Conservation (phyloP, 2,797 vertebrate genomes). For the Emys orbicularis region DNA sequence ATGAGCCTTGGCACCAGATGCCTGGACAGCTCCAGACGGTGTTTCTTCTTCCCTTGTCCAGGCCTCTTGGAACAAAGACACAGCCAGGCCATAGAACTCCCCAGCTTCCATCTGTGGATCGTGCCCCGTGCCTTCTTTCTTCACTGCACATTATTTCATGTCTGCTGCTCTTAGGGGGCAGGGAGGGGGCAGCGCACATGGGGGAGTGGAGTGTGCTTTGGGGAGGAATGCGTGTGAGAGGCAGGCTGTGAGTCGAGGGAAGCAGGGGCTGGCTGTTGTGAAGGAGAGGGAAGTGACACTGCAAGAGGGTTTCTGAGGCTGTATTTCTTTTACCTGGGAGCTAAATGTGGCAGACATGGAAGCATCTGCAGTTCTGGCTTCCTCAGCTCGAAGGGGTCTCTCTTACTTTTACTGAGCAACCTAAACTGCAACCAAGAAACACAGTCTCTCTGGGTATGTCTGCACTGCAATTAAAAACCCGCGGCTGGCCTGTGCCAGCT, state of each 20-base stretch:
- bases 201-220: background rate
- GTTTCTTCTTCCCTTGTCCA: background rate
- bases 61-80: background rate
- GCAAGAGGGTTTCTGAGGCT: background rate
- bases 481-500: background rate
- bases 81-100: background rate
- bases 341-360: conserved; percentile 10
- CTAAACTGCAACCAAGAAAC: background rate
- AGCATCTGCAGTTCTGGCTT: background rate
- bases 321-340: conserved; percentile 52
- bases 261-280: background rate
- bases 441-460: background rate
- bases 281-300: background rate
- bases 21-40: fast-evolving
- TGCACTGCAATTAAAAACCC: background rate
- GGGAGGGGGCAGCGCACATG: background rate
- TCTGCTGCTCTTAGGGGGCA: background rate
- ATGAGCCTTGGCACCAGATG: conserved; percentile 56
- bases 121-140: background rate
- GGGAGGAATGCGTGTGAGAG: background rate
- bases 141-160: background rate
- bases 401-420: fast-evolving
- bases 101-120: background rate
- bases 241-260: background rate
- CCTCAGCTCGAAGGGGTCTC: background rate